A percentile compares a stretch with the other conserved stretches of the same genome.
phyloP scores from a whole-genome alignment of 2,113 vertebrate species.

The Morone chrysops region DNA sequence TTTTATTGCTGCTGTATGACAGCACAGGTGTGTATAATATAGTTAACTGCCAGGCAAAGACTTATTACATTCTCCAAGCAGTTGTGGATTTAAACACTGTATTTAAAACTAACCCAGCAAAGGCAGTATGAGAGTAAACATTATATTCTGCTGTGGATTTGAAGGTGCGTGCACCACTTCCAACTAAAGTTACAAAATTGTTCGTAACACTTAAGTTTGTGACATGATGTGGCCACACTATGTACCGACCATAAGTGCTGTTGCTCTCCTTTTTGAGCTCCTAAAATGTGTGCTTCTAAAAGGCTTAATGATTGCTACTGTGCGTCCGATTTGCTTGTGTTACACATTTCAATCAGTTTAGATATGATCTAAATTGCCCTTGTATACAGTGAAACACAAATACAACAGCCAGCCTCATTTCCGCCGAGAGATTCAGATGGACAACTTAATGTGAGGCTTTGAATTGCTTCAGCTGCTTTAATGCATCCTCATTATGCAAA shows the following conservation, averaged over 20 bases:
- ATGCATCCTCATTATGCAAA: conserved; percentile 47
- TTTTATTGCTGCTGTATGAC: neutral
- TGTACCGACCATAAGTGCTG: neutral
- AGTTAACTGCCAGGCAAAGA: neutral
- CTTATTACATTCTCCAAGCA: no score
- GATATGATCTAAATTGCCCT: neutral
- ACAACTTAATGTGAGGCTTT: conserved; percentile 7
- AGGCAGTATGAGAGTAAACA: neutral
- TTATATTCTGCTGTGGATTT: neutral
- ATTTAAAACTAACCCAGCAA: neutral
- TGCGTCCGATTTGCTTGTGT: neutral
- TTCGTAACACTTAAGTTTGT: neutral
- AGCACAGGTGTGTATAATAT: neutral
- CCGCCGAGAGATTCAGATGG: conserved; percentile 17
- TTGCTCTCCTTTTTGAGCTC: neutral
- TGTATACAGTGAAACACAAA: conserved; percentile 19
- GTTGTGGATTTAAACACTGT: no score
- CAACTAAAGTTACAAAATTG: neutral
- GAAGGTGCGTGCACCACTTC: neutral
- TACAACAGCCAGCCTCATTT: conserved; percentile 12
- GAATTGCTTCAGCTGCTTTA: conserved; percentile 20
- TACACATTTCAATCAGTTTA: neutral
- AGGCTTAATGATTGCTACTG: neutral
- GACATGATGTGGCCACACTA: neutral
- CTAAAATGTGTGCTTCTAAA: neutral